phyloP scores from a whole-genome alignment of 2,797 vertebrate genomes.

The Eospalax fontanierii region DNA sequence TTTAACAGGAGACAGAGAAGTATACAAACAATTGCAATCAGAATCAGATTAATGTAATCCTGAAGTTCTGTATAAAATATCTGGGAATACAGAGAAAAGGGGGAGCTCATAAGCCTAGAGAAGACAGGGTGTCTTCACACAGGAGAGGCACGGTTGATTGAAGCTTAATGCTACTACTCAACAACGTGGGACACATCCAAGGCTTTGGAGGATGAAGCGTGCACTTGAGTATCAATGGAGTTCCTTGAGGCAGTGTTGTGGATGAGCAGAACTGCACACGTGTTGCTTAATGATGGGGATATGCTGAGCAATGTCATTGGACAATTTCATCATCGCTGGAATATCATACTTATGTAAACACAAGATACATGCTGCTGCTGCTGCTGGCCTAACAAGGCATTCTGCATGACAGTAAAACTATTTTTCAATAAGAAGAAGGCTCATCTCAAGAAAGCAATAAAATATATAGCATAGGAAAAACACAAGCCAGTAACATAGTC shows the following conservation, averaged over 20 bases:
- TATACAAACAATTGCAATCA: slow-evolving; percentile 32
- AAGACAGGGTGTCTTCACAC: background rate
- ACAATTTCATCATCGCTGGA: background rate
- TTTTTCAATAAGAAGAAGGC: background rate
- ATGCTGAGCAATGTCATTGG: background rate
- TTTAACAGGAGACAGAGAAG: slow-evolving; percentile 5
- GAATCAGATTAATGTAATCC: background rate
- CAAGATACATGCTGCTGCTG: background rate
- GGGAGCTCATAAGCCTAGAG: background rate
- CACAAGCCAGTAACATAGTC: too few relatives aligned
- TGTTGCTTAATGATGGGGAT: background rate
- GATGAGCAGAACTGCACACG: background rate
- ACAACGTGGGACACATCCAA: background rate
- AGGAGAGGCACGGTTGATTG: background rate
- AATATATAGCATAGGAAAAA: background rate
- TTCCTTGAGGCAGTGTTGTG: background rate
- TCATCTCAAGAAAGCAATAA: background rate
- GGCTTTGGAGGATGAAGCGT: background rate
- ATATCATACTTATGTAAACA: background rate
- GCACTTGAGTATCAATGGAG: background rate
- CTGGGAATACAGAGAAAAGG: background rate
- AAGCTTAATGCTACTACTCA: background rate
- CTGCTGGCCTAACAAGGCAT: background rate
- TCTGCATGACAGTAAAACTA: background rate
- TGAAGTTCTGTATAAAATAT: background rate